phyloP scores from a whole-genome alignment of 2,888 invertebrate species.

The Noctua janthina region DNA sequence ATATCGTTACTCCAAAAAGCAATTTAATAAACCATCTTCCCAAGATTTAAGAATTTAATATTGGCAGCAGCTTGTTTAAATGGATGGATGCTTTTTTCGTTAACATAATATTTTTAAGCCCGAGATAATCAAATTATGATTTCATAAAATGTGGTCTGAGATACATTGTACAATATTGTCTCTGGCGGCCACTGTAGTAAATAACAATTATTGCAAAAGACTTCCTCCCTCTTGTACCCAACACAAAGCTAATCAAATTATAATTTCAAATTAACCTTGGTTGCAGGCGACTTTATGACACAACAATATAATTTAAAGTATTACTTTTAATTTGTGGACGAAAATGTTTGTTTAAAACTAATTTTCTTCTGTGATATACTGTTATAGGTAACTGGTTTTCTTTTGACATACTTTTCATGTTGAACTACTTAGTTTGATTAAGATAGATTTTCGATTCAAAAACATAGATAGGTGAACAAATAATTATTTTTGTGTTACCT shows the following conservation, averaged over 20 bases:
- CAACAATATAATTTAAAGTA: constrained; percentile 69
- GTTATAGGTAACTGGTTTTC: constrained; percentile 9
- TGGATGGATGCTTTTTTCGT: constrained; percentile 82
- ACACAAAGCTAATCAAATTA: constrained; percentile 80
- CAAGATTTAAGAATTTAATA: constrained; percentile 86
- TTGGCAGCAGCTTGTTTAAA: constrained; percentile 85
- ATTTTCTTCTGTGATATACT: constrained; percentile 26
- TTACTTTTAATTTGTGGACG: constrained; percentile 68
- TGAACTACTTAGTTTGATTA: not conserved
- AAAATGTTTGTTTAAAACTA: constrained; percentile 44
- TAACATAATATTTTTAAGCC: constrained; percentile 78
- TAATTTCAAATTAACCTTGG: constrained; percentile 73
- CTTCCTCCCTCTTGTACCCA: constrained; percentile 64
- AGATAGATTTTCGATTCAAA: not conserved
- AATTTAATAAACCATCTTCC: constrained; percentile 76
- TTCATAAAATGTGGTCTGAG: constrained; percentile 72
- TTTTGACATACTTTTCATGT: constrained; percentile 3
- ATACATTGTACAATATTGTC: constrained; percentile 63
- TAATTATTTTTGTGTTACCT: not conserved
- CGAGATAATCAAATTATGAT: constrained; percentile 83
- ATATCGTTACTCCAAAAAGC: constrained; percentile 63
- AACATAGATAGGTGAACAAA: not conserved
- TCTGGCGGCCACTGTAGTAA: constrained; percentile 71
- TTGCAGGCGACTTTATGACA: constrained; percentile 70
- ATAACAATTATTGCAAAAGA: constrained; percentile 75